Conservation (phyloP, 1,140 invertebrate genomes). For the Platyura marginata region DNA sequence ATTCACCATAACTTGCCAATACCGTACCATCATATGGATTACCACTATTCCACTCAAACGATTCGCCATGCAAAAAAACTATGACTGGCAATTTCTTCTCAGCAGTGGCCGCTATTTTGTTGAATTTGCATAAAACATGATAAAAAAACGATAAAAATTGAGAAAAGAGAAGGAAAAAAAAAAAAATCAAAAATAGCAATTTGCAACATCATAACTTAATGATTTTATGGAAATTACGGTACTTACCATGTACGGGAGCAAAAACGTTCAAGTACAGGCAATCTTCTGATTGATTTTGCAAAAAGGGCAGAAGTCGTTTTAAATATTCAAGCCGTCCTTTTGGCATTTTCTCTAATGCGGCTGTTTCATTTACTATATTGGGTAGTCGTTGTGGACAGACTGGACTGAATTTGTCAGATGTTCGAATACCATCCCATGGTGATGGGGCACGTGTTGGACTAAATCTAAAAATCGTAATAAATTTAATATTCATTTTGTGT, state of each 20-base stretch:
- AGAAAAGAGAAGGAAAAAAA: not conserved
- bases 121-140: no score
- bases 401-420: slow-evolving; percentile 60
- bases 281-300: slow-evolving; percentile 88
- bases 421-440: slow-evolving; percentile 71
- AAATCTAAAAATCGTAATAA: slow-evolving; percentile 37
- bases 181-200: not conserved
- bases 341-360: slow-evolving; percentile 66
- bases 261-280: slow-evolving; percentile 95
- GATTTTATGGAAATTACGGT: no score
- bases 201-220: no score
- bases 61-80: slow-evolving; percentile 88
- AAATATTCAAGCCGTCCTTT: slow-evolving; percentile 76
- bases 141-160: no score
- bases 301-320: slow-evolving; percentile 57
- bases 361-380: slow-evolving; percentile 68
- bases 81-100: slow-evolving; percentile 65
- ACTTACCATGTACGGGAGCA: slow-evolving; percentile 78
- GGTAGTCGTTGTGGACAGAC: slow-evolving; percentile 81
- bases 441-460: slow-evolving; percentile 75
- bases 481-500: slow-evolving; percentile 1
- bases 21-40: slow-evolving; percentile 90
- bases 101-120: slow-evolving; percentile 27
- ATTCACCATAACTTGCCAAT: slow-evolving; percentile 72
- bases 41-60: slow-evolving; percentile 85